Evolutionary conservation across 1,140 invertebrate genomes (phyloP), one percentile per base, ranked within the genome.

Genomic region (Sitobion miscanthi): DNA sequence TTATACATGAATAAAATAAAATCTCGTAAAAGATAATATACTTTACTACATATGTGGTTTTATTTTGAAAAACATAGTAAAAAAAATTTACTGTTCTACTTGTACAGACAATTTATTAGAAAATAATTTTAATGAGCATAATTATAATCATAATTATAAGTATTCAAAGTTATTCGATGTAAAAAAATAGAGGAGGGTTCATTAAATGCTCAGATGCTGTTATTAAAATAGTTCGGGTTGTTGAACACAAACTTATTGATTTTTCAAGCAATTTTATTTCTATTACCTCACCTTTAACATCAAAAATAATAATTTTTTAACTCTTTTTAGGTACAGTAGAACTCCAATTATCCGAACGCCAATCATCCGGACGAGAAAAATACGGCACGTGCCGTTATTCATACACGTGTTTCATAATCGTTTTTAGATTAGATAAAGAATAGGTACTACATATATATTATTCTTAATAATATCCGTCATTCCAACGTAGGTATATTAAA

Each of bases 381-480:
- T 35, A 35, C 35, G 35, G 35, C 35, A 35, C 35, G 35, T 35
- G 35, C 35, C 35, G 35, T 35, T 35, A 35, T 35, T 35, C 35
- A 35, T 35, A 35, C 35, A 35, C 35, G 35, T 35, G 35, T 35
- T 35, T 35, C 35, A 35, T 35, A 35, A 35, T 35, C 35, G 35
- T 35, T 35, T 35, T 35, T 35, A 35, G 35, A 35, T 35, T 35
- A 35, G 35, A 35, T 35, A 35, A 35, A 35, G 35, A 35, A 35
- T 35, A 35, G 35, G 35, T 35, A 35, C 35, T 35, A 35, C 35
- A 35, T 35, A 35, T 85, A 9, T 85, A 85, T 85, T 85, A 85
- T 85, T 85, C 42, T 85, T 45, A 85, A 45, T 85, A 85, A 85
- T 85, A 85, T 85, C 83, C 83, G 83, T 85, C 42, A 85, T 25